Evolutionary conservation across 2,888 invertebrate genomes (phyloP).

Genomic region (Ectemnius lituratus): DNA sequence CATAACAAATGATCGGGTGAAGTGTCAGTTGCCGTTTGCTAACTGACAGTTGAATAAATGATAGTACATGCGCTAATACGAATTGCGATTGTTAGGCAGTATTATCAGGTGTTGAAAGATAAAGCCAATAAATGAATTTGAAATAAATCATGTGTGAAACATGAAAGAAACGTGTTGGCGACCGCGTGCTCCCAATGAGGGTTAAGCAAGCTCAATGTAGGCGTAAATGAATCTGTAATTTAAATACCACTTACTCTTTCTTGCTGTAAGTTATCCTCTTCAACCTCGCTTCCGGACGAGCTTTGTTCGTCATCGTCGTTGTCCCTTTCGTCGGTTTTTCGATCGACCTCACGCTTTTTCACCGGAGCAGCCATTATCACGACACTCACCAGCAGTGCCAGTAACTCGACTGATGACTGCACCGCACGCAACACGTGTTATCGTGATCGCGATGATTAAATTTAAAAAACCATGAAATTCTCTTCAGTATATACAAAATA

Average conservation of each 20-base stretch:
- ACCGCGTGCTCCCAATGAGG: slow-evolving; percentile 52
- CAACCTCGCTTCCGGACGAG: slow-evolving; percentile 65
- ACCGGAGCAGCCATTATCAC: slow-evolving; percentile 73
- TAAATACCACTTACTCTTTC: slow-evolving; percentile 57
- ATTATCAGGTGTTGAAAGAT: neutral
- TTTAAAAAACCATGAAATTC: no score
- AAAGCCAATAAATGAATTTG: neutral
- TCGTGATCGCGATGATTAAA: no score
- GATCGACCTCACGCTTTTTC: slow-evolving; percentile 71
- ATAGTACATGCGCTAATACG: neutral
- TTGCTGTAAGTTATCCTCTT: slow-evolving; percentile 58
- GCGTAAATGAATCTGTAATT: neutral
- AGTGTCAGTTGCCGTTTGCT: neutral
- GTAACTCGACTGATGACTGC: no score
- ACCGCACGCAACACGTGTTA: no score
- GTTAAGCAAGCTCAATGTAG: slow-evolving; percentile 32
- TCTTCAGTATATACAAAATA: no score
- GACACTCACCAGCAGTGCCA: neutral
- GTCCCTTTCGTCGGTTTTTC: slow-evolving; percentile 49
- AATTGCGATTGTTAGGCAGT: neutral
- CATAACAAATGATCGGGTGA: slow-evolving; percentile 1
- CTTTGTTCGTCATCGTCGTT: slow-evolving; percentile 62
- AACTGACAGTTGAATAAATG: neutral
- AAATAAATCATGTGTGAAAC: neutral
- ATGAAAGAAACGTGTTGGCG: neutral